Base-by-base conservation (phyloP, 1,140 invertebrate species). In the Drosophila pallidifrons region DNA sequence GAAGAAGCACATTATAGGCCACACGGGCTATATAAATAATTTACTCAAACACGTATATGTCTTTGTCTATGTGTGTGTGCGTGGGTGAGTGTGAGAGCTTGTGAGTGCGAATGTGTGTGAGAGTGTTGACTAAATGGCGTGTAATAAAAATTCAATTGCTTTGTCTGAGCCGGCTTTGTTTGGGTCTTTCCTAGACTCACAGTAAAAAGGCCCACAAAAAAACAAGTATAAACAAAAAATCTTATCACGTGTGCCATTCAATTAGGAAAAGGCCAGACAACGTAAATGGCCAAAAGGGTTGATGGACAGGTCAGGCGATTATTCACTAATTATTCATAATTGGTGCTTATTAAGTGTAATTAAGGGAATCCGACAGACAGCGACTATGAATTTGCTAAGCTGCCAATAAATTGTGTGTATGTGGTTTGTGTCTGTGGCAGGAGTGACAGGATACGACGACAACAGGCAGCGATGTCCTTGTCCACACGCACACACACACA, bases 131-230 rank as follows among this genome's bases (percentile, higher is more conserved):
- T 86, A 79, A 82, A 86, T 86, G 82, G 79, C 78, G 61, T 87
- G 79, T 68, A 86, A 86, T 86, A 86, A 86, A 86, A 87, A 73
- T 87, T 82, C 78, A 86, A 86, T 82, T 86, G 82, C 76, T 82
- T 79, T 82, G 82, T 82, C 82, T 86, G 79, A 25, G 67, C 51
- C 69, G 77, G 52, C 57, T 52, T 68, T 59, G 58, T 68, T 78
- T 55, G 63, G 66, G 55, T 38, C 13, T 71, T 71, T 82, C 61
- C 79, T 82, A 61, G 68, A 47, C 41, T 38, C 35, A 2, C 15
- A 66, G 35, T 13, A 3, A 30, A 49, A 65, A 8, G 8, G 28
- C 16, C 41, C 13, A 13, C 6, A 10, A 43, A 13, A 43, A 7
- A 43, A 35, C 0, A 38, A 38, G 7, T 1, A 38, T 6, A 38